Conservation (phyloP, 2,113 vertebrate species). For the Piprites chloris region DNA sequence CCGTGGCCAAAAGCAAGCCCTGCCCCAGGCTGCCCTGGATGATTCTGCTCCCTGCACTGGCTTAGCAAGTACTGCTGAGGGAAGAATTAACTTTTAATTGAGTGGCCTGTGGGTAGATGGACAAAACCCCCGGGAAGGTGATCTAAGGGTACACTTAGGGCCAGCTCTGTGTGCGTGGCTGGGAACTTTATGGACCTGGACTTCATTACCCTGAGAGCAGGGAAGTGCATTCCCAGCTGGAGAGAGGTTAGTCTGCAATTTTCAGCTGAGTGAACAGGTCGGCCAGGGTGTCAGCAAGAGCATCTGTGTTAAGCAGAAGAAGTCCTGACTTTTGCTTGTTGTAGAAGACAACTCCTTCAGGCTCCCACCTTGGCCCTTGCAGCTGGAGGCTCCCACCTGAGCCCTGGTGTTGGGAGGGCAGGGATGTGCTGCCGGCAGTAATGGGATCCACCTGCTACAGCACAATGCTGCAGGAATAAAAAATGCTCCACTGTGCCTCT, state of each 20-base stretch:
- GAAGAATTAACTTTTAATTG: not conserved
- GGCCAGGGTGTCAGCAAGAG: not conserved
- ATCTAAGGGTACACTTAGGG: not conserved
- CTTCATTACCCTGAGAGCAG: not conserved
- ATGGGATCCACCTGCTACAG: constrained; percentile 56
- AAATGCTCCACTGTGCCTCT: not conserved
- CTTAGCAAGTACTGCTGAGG: not conserved
- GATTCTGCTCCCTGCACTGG: not conserved
- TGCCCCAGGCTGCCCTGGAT: not conserved
- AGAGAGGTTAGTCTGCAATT: not conserved
- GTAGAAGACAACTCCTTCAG: not conserved
- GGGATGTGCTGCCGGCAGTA: not conserved
- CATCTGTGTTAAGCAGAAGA: not conserved
- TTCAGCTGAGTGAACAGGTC: not conserved
- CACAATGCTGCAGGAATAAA: constrained; percentile 8
- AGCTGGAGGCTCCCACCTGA: not conserved
- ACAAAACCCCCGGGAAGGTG: not conserved
- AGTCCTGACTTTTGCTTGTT: not conserved
- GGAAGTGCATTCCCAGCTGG: not conserved
- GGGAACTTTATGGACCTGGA: not conserved
- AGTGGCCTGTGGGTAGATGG: not conserved
- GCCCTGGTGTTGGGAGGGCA: not conserved
- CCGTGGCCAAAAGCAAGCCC: not conserved
- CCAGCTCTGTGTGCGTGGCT: not conserved
- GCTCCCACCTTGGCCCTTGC: not conserved